phyloP scores from a whole-genome alignment of 2,888 invertebrate species.

The Cactoblastis cactorum region DNA sequence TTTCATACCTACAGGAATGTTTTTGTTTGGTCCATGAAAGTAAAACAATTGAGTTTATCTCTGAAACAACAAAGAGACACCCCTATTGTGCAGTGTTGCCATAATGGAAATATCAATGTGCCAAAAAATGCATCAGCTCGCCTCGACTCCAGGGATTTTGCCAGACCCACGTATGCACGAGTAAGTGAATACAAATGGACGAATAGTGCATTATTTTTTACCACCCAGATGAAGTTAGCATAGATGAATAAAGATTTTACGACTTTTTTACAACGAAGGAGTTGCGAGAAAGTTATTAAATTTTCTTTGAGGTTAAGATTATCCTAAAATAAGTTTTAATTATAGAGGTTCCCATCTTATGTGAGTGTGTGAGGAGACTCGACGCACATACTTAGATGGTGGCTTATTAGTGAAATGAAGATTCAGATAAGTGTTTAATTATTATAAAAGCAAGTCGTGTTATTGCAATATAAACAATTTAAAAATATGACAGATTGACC shows the following conservation, averaged over 20 bases:
- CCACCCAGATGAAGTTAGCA: constrained; percentile 3
- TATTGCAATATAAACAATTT: too few species aligned
- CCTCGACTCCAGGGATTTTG: constrained; percentile 7
- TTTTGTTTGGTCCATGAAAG: constrained; percentile 3
- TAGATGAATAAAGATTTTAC: constrained; percentile 1
- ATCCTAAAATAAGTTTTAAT: too few species aligned
- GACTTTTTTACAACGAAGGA: not conserved
- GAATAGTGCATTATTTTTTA: constrained; percentile 9
- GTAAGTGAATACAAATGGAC: constrained; percentile 9
- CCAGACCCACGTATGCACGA: constrained; percentile 9
- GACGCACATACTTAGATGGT: too few species aligned
- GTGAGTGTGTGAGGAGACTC: too few species aligned
- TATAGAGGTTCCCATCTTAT: too few species aligned
- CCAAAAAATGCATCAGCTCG: constrained; percentile 16
- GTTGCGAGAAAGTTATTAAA: not conserved
- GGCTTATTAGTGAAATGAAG: too few species aligned
- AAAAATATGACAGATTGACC: too few species aligned
- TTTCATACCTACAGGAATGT: not conserved
- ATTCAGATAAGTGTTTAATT: too few species aligned
- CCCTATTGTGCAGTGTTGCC: constrained; percentile 9
- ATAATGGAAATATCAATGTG: constrained; percentile 16
- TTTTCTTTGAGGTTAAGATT: too few species aligned
- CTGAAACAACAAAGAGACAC: constrained; percentile 5
- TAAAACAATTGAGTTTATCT: constrained; percentile 9
- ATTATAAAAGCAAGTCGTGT: too few species aligned